Evolutionary conservation across 2,113 vertebrate species (phyloP).

Genomic region (Caracal caracal): DNA sequence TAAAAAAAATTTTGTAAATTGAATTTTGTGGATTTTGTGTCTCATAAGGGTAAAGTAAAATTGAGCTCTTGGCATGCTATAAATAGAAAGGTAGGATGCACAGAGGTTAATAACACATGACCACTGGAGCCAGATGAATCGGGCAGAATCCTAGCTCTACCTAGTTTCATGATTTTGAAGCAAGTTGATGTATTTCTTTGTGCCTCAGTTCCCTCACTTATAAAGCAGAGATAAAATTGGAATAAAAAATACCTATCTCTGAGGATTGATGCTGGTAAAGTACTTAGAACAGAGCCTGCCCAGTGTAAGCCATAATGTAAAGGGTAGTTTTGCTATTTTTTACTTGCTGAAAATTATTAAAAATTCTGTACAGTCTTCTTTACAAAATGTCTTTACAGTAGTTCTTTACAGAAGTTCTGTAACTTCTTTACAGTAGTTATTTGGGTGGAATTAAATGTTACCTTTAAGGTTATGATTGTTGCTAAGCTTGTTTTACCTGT

Average conservation of each 20-base stretch:
- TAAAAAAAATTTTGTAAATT: background rate
- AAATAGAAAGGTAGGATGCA: background rate
- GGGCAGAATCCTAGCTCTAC: background rate
- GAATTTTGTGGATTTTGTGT: background rate
- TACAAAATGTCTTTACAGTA: background rate
- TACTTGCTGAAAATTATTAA: background rate
- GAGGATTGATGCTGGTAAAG: background rate
- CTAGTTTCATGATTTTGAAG: background rate
- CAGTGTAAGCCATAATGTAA: background rate
- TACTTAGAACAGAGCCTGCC: background rate
- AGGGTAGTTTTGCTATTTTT: background rate
- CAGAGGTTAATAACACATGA: background rate
- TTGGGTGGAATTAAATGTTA: background rate
- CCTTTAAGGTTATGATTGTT: background rate
- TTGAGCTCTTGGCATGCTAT: background rate
- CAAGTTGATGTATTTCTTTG: background rate
- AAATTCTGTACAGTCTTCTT: background rate
- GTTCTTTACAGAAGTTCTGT: too few relatives aligned
- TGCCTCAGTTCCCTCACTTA: background rate
- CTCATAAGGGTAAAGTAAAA: background rate
- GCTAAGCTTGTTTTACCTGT: background rate
- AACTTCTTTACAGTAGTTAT: background rate
- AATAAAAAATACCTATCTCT: background rate
- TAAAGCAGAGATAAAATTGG: background rate
- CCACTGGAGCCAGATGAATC: too few relatives aligned